Percentiles rank a stretch among this genome's conserved stretches.
Evolutionary conservation across 2,797 vertebrate species (phyloP).

Genomic region (Alcedo quadribrachys): DNA sequence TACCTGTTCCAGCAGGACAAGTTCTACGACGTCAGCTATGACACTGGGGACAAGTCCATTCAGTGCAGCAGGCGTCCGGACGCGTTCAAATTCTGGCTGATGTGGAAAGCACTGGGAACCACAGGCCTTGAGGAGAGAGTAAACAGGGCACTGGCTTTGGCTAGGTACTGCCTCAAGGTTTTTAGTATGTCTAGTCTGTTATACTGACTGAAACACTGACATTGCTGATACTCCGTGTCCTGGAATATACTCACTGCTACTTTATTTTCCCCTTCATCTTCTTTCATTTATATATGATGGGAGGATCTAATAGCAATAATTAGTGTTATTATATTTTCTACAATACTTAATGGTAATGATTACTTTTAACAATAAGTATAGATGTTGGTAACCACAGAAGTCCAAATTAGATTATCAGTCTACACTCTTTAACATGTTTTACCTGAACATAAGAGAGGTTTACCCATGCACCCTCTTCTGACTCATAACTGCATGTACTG

Average conservation of each 20-base stretch:
- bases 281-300: neutral
- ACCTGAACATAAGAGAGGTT: neutral
- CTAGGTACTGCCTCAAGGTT: conserved; percentile 66
- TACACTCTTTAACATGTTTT: neutral
- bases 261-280: fast-evolving
- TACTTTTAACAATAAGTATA: neutral
- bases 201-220: neutral
- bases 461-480: neutral
- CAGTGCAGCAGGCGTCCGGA: conserved; percentile 87
- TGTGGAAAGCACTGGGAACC: conserved; percentile 87
- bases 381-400: neutral
- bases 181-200: neutral
- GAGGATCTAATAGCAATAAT: neutral
- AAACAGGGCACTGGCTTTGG: conserved; percentile 81
- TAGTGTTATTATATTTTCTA: neutral
- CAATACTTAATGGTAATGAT: neutral
- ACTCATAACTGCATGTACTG: neutral
- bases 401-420: neutral
- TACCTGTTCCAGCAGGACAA: conserved; percentile 92
- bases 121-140: conserved; percentile 84
- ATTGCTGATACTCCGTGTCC: neutral
- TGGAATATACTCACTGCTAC: neutral
- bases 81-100: conserved; percentile 89
- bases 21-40: conserved; percentile 86
- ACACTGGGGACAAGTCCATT: conserved; percentile 87